phyloP scores from a whole-genome alignment of 2,113 vertebrate species.

The Aepyceros melampus region DNA sequence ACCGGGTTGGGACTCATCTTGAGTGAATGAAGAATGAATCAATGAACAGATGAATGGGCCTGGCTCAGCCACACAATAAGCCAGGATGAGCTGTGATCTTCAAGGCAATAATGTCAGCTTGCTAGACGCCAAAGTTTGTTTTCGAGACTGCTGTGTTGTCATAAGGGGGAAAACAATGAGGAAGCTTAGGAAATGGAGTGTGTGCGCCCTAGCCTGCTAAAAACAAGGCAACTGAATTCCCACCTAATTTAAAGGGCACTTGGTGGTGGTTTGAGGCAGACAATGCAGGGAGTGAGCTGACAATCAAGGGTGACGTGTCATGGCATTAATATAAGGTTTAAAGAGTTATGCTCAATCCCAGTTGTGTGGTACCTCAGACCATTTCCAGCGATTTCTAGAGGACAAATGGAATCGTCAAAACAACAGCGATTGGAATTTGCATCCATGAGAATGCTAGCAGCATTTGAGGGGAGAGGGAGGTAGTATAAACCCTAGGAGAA shows the following conservation, averaged over 20 bases:
- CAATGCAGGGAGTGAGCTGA: accelerated
- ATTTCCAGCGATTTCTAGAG: neutral
- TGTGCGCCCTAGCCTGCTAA: no score
- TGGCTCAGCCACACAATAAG: neutral
- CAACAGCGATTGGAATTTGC: neutral
- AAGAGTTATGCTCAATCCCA: neutral
- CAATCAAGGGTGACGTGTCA: accelerated
- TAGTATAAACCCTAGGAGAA: accelerated
- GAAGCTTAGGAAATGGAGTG: neutral
- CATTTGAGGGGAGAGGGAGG: accelerated
- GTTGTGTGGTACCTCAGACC: neutral
- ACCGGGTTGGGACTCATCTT: neutral
- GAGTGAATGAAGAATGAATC: neutral
- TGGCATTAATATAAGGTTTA: neutral
- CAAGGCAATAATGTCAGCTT: neutral
- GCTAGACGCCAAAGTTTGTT: no score
- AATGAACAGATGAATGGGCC: neutral
- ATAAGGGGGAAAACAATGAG: no score
- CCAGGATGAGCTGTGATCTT: neutral
- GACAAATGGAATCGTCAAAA: neutral
- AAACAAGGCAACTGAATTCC: neutral
- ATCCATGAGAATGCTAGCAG: neutral
- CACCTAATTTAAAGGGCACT: neutral
- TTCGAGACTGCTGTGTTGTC: accelerated
- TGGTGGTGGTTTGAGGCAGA: neutral